Conservation (phyloP, 2,113 vertebrate species). For the Poicephalus meyeri region DNA sequence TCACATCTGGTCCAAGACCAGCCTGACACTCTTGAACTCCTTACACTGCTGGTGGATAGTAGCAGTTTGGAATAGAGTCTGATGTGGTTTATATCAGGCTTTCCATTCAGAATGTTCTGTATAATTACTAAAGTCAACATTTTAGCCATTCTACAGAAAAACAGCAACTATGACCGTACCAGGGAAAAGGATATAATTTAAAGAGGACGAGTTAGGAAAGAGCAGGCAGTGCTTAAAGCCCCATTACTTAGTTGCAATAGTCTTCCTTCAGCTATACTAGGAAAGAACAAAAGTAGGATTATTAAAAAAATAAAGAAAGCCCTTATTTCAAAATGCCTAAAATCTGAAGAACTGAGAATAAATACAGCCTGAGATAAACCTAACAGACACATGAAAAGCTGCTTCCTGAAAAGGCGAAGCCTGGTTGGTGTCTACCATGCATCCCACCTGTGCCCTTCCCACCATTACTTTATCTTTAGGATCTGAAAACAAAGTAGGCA, state of each 20-base stretch:
- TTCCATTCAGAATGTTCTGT: neutral
- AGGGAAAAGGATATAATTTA: neutral
- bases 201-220: neutral
- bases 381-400: neutral
- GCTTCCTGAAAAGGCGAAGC: neutral
- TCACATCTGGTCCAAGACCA: neutral
- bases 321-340: neutral
- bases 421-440: neutral
- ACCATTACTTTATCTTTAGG: neutral
- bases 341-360: neutral
- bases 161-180: neutral
- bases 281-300: neutral
- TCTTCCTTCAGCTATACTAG: neutral
- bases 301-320: neutral
- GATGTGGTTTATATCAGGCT: neutral
- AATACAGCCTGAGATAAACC: neutral
- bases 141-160: neutral
- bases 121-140: neutral
- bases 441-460: neutral
- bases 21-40: neutral
- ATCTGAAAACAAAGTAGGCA: neutral
- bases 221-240: neutral
- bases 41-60: neutral
- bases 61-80: neutral
- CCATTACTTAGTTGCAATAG: neutral